Percentiles rank a stretch among this genome's conserved stretches.
Conservation (phyloP, 1,140 invertebrate genomes). For the Plodia interpunctella region DNA sequence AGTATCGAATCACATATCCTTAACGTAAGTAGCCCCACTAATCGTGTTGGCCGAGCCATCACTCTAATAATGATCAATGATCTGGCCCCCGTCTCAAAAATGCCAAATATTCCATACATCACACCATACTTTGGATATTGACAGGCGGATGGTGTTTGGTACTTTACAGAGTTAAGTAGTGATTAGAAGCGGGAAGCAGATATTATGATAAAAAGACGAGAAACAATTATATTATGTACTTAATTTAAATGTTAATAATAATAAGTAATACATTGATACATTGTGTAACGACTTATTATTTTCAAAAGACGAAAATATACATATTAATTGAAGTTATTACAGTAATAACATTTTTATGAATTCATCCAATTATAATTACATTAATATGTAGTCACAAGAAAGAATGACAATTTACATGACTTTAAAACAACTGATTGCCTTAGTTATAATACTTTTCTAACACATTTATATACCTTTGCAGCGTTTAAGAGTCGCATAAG, state of each 20-base stretch:
- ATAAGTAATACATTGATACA: no score
- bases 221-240: no score
- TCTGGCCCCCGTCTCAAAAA: conserved; percentile 46
- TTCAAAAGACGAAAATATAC: no score
- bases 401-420: no score
- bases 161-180: conserved; percentile 21
- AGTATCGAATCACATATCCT: conserved; percentile 12
- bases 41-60: conserved; percentile 33
- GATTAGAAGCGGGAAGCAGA: conserved; percentile 8
- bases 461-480: conserved; percentile 17
- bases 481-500: conserved; percentile 21
- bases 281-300: no score
- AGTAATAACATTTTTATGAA: no score
- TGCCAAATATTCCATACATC: conserved; percentile 73
- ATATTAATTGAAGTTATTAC: no score
- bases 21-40: conserved; percentile 12
- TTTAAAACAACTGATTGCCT: no score
- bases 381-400: no score
- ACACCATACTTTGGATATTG: conserved; percentile 59
- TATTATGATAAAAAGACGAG: no score
- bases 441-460: conserved; percentile 7
- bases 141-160: conserved; percentile 50
- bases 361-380: no score
- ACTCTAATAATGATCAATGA: conserved; percentile 71
- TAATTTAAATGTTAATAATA: no score